Evolutionary conservation across 30 jellyfish, hydroid and myxozoan species (phyloP).

Genomic region (Hydractinia echinata): DNA sequence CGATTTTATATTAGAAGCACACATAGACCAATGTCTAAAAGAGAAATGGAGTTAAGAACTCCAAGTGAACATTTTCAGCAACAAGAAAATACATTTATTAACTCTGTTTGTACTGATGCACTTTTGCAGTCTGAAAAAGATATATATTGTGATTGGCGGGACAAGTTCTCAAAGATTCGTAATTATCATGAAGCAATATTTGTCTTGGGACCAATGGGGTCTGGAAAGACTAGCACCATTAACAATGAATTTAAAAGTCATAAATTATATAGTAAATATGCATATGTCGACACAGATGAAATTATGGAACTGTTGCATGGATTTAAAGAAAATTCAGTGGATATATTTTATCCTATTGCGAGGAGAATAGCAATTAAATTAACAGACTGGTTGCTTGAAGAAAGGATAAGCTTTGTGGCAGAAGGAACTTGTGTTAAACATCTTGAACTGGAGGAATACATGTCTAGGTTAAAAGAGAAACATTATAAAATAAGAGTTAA

Average conservation of each 20-base stretch:
- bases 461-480: slow-evolving; percentile 56
- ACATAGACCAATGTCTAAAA: too few species aligned
- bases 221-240: slow-evolving; percentile 82
- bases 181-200: slow-evolving; percentile 71
- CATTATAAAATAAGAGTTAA: slow-evolving; percentile 74
- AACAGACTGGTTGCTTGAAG: slow-evolving; percentile 93
- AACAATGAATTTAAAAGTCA: slow-evolving; percentile 54
- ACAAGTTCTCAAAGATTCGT: neutral
- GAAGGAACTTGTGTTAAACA: slow-evolving; percentile 98
- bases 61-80: too few species aligned
- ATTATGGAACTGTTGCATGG: slow-evolving; percentile 90
- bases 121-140: slow-evolving; percentile 14
- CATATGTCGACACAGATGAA: slow-evolving; percentile 96
- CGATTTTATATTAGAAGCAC: too few species aligned
- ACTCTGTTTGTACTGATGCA: neutral
- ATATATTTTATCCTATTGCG: slow-evolving; percentile 74
- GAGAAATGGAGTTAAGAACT: too few species aligned
- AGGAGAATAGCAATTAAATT: slow-evolving; percentile 67
- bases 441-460: slow-evolving; percentile 74
- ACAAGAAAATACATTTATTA: too few species aligned
- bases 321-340: slow-evolving; percentile 63
- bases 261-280: slow-evolving; percentile 46
- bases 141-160: slow-evolving; percentile 15
- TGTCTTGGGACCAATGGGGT: slow-evolving; percentile 98
- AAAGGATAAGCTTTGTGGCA: slow-evolving; percentile 82